phyloP scores from a whole-genome alignment of 2,888 invertebrate genomes.

The Cephus nigrinus region DNA sequence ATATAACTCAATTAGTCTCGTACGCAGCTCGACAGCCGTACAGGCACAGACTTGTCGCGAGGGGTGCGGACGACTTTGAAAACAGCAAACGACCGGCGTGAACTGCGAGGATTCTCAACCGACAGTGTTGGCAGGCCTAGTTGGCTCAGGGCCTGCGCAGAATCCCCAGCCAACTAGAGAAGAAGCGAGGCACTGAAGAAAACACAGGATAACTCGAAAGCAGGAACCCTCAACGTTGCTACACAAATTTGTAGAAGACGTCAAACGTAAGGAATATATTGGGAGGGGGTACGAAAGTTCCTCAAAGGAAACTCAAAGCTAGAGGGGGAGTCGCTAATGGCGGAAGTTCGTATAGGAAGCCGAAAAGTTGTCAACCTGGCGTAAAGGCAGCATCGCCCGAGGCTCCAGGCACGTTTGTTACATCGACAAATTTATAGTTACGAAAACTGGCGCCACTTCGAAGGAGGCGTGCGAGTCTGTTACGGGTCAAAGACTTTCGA shows the following conservation, averaged over 20 bases:
- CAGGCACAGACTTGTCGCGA: not conserved
- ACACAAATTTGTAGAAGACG: not conserved
- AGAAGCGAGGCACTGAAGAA: not conserved
- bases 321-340: not conserved
- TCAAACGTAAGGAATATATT: no score
- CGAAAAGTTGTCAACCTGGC: not conserved
- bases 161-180: not conserved
- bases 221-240: not conserved
- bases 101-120: conserved; percentile 10
- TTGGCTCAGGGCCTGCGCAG: conserved; percentile 26
- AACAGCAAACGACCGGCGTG: not conserved
- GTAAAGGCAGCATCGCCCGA: not conserved
- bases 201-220: not conserved
- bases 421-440: not conserved
- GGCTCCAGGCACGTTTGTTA: not conserved
- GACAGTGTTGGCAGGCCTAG: conserved; percentile 25
- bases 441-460: not conserved
- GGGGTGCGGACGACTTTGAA: not conserved
- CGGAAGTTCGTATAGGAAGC: not conserved
- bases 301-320: not conserved
- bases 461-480: not conserved
- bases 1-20: not conserved
- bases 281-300: no score
- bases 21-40: not conserved
- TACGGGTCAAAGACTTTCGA: not conserved